These are phyloP conservation scores for Uria aalge DNA, from an alignment of 2,113 vertebrate species.

Conservation along the genomic window DNA sequence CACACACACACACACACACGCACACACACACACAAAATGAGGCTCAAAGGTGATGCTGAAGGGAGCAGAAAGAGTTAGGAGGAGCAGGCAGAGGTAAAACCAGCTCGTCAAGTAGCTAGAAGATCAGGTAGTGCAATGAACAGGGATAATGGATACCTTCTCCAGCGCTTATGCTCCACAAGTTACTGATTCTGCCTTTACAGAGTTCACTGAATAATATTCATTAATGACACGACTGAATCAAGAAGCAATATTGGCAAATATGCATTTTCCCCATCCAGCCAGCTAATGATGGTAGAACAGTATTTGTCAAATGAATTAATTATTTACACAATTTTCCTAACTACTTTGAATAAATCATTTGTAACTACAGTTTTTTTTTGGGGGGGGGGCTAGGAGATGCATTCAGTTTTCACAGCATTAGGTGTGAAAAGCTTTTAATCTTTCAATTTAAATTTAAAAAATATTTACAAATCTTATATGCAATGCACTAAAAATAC, in stretches of 20 bases:
- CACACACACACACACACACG: fast-evolving
- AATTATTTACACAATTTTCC: neutral
- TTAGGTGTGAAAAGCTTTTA: neutral
- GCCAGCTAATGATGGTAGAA: neutral
- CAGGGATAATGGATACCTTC: neutral
- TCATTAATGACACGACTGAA: neutral
- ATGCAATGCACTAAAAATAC: neutral
- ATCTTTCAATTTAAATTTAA: neutral
- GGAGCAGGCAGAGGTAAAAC: neutral
- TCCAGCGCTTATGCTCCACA: neutral
- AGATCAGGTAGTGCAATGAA: neutral
- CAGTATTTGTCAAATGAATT: neutral
- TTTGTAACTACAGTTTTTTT: neutral
- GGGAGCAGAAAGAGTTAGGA: neutral
- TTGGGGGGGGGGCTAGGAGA: neutral
- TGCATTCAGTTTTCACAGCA: neutral
- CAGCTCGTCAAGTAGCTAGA: neutral
- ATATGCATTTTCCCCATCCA: neutral
- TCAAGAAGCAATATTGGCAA: neutral
- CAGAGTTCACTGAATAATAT: neutral
- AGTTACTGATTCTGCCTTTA: neutral
- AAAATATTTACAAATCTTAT: neutral
- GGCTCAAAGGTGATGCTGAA: neutral
- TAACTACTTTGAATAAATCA: neutral
- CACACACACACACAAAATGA: neutral